Evolutionary conservation across 1,140 invertebrate species (phyloP).

Genomic region (Leptopilina clavipes): DNA sequence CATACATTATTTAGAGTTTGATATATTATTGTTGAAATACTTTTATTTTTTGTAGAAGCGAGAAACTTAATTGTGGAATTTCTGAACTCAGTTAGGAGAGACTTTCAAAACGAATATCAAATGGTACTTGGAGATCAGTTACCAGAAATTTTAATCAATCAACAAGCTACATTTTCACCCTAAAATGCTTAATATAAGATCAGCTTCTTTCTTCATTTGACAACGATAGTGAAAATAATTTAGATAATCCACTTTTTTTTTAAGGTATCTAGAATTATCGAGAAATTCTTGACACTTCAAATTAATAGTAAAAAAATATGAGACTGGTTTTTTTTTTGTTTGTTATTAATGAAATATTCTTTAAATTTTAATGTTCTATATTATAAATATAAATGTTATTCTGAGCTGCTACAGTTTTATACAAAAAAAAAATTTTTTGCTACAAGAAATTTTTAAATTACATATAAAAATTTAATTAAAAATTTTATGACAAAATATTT

Average conservation of each 20-base stretch:
- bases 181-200: neutral
- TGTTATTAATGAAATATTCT: neutral
- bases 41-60: constrained; percentile 68
- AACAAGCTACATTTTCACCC: neutral
- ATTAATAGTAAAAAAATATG: neutral
- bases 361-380: neutral
- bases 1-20: no score
- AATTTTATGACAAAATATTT: neutral
- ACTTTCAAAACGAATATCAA: constrained; percentile 72
- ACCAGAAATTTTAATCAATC: constrained; percentile 51
- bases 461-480: neutral
- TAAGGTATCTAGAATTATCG: neutral
- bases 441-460: neutral
- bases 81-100: constrained; percentile 74
- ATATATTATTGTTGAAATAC: constrained; percentile 34
- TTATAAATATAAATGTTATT: neutral
- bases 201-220: neutral
- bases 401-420: neutral
- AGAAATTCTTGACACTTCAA: neutral
- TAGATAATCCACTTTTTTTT: neutral
- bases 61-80: constrained; percentile 73
- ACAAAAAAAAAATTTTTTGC: neutral
- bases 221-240: neutral
- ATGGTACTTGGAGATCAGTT: constrained; percentile 66
- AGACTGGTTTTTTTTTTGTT: neutral